Evolutionary conservation across 2,113 vertebrate species (phyloP).

Genomic region (Hypocryptadius cinnamomeus): DNA sequence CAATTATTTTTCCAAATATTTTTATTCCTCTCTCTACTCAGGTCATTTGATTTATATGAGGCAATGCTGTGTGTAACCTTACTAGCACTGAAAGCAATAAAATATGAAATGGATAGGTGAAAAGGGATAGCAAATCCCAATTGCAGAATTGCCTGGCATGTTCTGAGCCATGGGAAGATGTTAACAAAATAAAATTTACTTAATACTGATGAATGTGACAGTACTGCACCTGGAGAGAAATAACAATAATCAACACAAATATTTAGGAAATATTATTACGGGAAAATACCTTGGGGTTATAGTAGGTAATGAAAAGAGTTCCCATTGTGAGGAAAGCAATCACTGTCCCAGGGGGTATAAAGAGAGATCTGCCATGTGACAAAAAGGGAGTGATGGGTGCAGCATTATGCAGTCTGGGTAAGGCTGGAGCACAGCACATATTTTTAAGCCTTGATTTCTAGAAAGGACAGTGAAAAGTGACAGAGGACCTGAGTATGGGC

Average conservation of each 20-base stretch:
- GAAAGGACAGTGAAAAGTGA: background rate
- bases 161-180: background rate
- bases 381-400: background rate
- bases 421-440: background rate
- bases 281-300: background rate
- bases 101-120: background rate
- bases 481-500: background rate
- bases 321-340: background rate
- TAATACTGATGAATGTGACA: conserved; percentile 29
- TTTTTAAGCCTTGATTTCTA: background rate
- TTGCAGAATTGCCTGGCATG: background rate
- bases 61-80: background rate
- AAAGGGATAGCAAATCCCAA: background rate
- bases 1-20: background rate
- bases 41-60: background rate
- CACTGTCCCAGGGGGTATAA: background rate
- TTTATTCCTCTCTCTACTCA: background rate
- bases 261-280: conserved; percentile 1
- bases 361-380: background rate
- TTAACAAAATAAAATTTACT: conserved; percentile 2
- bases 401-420: background rate
- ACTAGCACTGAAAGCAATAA: background rate
- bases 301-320: background rate
- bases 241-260: background rate
- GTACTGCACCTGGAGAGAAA: background rate